Conservation (phyloP, 2,113 vertebrate genomes). For the Poeciliopsis occidentalis region DNA sequence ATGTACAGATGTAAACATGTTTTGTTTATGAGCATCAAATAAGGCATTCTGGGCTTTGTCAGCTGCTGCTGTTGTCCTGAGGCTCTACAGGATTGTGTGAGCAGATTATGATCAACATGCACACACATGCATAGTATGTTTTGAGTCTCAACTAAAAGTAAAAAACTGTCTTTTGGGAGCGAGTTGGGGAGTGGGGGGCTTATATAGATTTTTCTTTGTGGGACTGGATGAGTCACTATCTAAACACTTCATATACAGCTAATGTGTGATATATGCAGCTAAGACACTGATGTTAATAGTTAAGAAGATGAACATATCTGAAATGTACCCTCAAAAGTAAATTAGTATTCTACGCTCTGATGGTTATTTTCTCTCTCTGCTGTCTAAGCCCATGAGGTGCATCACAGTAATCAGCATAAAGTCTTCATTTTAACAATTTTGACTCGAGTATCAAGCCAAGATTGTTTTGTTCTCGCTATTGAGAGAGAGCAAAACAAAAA, state of each 20-base stretch:
- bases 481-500: no score
- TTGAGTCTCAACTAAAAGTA: slow-evolving; percentile 30
- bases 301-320: no score
- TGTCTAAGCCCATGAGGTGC: no score
- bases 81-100: slow-evolving; percentile 31
- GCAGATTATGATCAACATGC: slow-evolving; percentile 45
- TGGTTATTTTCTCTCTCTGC: no score
- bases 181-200: no score
- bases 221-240: neutral
- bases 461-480: no score
- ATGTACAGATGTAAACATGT: neutral
- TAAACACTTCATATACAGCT: neutral
- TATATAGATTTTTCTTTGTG: neutral
- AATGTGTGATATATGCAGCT: neutral
- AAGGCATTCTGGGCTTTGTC: slow-evolving; percentile 27
- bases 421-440: no score
- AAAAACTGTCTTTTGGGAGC: slow-evolving; percentile 12
- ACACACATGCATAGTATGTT: slow-evolving; percentile 61
- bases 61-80: slow-evolving; percentile 24
- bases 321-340: no score
- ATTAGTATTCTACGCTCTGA: no score
- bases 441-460: no score
- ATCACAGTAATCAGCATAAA: no score
- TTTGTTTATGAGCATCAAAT: neutral
- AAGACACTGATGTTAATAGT: no score